Evolutionary conservation across 2,888 invertebrate species (phyloP).

Genomic region (Lasius platythorax): DNA sequence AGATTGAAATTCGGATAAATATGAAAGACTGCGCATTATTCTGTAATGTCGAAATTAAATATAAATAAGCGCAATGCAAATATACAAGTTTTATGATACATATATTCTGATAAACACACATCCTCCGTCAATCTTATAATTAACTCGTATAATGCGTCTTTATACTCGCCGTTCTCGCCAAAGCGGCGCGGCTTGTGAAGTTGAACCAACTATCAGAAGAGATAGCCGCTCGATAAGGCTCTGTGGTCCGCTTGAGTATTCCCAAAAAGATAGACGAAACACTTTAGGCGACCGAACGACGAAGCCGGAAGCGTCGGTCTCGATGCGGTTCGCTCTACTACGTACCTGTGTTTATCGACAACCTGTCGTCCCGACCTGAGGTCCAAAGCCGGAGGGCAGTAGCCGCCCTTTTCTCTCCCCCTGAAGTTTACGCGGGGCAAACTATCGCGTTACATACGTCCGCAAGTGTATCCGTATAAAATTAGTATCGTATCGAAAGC

Average conservation of each 20-base stretch:
- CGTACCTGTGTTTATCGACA: slow-evolving; percentile 73
- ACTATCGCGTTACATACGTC: slow-evolving; percentile 53
- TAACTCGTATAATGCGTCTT: slow-evolving; percentile 3
- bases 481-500: slow-evolving; percentile 54
- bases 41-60: background rate
- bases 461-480: slow-evolving; percentile 53
- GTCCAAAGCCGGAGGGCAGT: slow-evolving; percentile 68
- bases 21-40: background rate
- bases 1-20: no score
- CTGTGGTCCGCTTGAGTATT: slow-evolving; percentile 25
- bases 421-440: slow-evolving; percentile 70
- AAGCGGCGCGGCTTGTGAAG: slow-evolving; percentile 13
- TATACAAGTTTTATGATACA: background rate
- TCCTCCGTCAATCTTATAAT: background rate
- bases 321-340: slow-evolving; percentile 55
- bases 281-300: slow-evolving; percentile 20
- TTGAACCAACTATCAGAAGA: background rate
- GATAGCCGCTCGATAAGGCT: slow-evolving; percentile 19
- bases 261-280: slow-evolving; percentile 42
- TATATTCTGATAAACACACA: background rate
- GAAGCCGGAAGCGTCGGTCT: slow-evolving; percentile 62
- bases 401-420: slow-evolving; percentile 63
- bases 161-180: background rate
- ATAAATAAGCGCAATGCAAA: background rate
- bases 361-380: slow-evolving; percentile 70